Percentiles rank a stretch among this genome's conserved stretches.
phyloP scores from a whole-genome alignment of 2,888 invertebrate genomes.

The Boloria selene region DNA sequence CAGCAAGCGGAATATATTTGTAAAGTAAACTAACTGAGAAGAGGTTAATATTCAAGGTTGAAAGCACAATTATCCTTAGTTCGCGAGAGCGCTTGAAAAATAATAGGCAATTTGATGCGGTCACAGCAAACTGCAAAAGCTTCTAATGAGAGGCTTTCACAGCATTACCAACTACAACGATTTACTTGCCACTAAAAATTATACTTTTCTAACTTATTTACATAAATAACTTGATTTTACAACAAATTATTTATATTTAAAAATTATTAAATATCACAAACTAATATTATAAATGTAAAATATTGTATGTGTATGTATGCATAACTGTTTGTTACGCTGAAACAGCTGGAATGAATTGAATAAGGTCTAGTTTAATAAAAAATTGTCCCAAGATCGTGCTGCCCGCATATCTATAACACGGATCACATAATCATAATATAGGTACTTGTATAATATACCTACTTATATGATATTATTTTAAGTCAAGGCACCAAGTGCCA shows the following conservation, averaged over 20 bases:
- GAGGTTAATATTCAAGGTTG: slow-evolving; percentile 24
- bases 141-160: slow-evolving; percentile 24
- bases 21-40: slow-evolving; percentile 6
- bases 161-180: slow-evolving; percentile 19
- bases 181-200: slow-evolving; percentile 3
- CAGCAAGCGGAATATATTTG: not conserved
- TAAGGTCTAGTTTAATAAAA: too few relatives aligned
- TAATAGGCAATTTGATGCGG: slow-evolving; percentile 25
- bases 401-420: too few relatives aligned
- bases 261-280: not conserved
- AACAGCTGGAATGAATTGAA: too few relatives aligned
- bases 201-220: not conserved
- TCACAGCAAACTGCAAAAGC: slow-evolving; percentile 19
- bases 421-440: too few relatives aligned
- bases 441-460: too few relatives aligned
- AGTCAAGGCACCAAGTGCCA: too few relatives aligned
- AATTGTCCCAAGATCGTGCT: too few relatives aligned
- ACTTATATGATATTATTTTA: too few relatives aligned
- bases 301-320: too few relatives aligned
- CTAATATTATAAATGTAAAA: not conserved
- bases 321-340: too few relatives aligned
- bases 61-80: slow-evolving; percentile 28
- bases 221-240: not conserved
- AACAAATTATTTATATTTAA: not conserved
- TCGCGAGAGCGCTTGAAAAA: slow-evolving; percentile 25